Base-by-base conservation (phyloP, 1,140 invertebrate species). In the Zaprionus capensis region DNA sequence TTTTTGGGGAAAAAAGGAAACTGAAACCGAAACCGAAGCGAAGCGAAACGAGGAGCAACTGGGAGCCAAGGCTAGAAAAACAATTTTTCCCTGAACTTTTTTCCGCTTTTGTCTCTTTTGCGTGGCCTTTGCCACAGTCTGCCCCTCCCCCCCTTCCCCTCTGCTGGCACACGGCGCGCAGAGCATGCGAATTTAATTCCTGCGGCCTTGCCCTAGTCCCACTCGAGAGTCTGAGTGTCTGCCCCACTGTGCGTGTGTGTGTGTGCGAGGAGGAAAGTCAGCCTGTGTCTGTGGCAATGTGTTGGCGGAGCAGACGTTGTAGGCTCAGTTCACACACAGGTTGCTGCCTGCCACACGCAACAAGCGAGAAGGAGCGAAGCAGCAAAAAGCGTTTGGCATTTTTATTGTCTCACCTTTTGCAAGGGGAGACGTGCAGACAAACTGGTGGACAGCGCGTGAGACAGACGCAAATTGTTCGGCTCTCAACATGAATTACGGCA, bases 141-240 rank as follows among this genome's bases (percentile, higher is more conserved):
- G 74, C 68, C 61, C 49, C 44, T 51, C 41, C 67, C 73, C 75
- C 75, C 3, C 17, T 9, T 71, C n/a, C 46, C 5, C 17, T 2
- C 3, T 49, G 44, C 63, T 87, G 81, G 78, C 70, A 78, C 78
- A 84, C 78, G 82, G 71, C 78, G 80, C 61, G 62, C 44, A 11
- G n/a, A 20, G 67, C 72, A 81, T 78, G 73, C 70, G 73, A 75
- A 87, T 81, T 81, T 87, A 81, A 88, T 88, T 88, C 74, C 73
- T 71, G 68, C 80, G 84, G 84, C 84, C 84, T 88, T 88, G 84
- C 71, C 84, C 84, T 88, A 88, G 84, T 90, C 84, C 69, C 78
- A 78, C 38, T 78, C 64, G 49, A 66, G 49, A 62, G 49, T 67
- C 69, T 28, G 57, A 59, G 26, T 74, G 67, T 64, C 75, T 82